A percentile compares a stretch with the other conserved stretches of the same genome.
Evolutionary conservation across 1,140 invertebrate species (phyloP).

Genomic region (Leptestheria dahalacensis): DNA sequence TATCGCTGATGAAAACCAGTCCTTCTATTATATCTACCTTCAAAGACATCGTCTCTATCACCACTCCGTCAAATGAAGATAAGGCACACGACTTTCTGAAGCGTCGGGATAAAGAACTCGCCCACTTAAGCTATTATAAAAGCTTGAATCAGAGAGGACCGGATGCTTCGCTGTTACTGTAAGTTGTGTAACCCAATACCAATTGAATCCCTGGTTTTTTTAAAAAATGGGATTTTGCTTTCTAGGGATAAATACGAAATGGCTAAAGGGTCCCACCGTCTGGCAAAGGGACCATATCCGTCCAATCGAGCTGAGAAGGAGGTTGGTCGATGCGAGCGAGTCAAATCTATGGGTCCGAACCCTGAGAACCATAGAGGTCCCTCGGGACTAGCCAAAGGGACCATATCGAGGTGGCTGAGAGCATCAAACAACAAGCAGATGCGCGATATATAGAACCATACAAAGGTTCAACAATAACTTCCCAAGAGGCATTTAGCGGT

Average conservation of each 20-base stretch:
- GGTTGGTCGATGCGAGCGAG: not conserved
- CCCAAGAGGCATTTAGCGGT: too few relatives aligned
- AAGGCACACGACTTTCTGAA: not conserved
- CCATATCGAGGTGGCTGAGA: not conserved
- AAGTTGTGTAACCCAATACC: not conserved
- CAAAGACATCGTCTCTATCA: slow-evolving; percentile 1
- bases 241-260: not conserved
- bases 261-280: not conserved
- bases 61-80: not conserved
- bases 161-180: not conserved
- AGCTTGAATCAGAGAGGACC: not conserved
- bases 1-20: not conserved
- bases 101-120: not conserved
- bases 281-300: not conserved
- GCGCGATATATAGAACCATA: not conserved
- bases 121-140: not conserved
- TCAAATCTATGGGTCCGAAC: not conserved
- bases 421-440: not conserved
- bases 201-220: not conserved
- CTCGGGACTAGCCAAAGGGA: not conserved
- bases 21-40: slow-evolving; percentile 2
- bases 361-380: not conserved
- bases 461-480: too few relatives aligned
- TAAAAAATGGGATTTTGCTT: not conserved
- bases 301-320: not conserved